Evolutionary conservation across 2,113 vertebrate species (phyloP).

Genomic region (Odontophorus gujanensis): DNA sequence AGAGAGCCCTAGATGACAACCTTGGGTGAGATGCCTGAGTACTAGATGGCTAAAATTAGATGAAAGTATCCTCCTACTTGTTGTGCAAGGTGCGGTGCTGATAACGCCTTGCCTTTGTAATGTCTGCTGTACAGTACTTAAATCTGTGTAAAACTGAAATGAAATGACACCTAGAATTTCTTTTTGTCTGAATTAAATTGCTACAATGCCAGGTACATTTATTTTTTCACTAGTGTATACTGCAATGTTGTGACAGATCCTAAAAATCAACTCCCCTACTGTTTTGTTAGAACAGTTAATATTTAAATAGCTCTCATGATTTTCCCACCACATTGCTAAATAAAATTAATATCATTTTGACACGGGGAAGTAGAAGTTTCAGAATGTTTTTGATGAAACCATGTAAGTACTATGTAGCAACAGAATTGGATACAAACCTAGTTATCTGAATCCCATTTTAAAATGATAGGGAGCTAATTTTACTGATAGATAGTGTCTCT

Average conservation of each 20-base stretch:
- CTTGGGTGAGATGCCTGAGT: neutral
- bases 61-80: neutral
- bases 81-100: neutral
- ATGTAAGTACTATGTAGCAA: neutral
- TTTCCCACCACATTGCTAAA: neutral
- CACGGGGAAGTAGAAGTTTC: neutral
- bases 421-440: neutral
- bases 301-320: neutral
- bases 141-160: neutral
- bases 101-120: neutral
- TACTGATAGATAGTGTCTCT: neutral
- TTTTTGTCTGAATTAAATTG: neutral
- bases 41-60: conserved; percentile 18
- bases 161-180: neutral
- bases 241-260: neutral
- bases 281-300: neutral
- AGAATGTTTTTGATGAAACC: neutral
- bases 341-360: neutral
- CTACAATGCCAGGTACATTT: neutral
- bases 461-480: neutral
- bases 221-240: neutral
- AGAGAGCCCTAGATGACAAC: neutral
- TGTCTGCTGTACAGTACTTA: neutral
- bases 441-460: neutral
- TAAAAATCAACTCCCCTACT: neutral